Evolutionary conservation across 2,888 invertebrate genomes (phyloP).

Genomic region (Pachymerium ferrugineum): DNA sequence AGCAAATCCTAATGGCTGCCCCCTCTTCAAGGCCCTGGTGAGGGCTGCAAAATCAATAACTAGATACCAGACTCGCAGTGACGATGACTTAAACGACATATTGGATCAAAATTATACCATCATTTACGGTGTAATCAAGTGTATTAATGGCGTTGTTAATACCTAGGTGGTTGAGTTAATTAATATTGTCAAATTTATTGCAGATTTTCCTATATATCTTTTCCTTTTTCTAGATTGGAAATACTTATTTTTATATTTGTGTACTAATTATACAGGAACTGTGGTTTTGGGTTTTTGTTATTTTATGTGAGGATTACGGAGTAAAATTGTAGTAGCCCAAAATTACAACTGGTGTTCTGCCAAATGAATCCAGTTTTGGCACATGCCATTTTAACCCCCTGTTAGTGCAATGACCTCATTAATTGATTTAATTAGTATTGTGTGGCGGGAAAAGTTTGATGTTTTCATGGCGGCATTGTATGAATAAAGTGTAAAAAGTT

Average conservation of each 20-base stretch:
- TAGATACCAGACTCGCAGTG: conserved; percentile 3
- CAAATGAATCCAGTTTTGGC: conserved; percentile 4
- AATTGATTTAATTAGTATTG: conserved; percentile 12
- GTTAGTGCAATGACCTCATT: conserved; percentile 17
- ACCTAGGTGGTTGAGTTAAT: neutral
- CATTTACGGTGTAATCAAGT: neutral
- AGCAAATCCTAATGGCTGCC: conserved; percentile 24
- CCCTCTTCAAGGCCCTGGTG: conserved; percentile 22
- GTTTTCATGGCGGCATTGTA: neutral
- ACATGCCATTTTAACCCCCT: neutral
- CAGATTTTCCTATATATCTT: no score
- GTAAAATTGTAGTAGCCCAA: neutral
- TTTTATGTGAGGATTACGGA: no score
- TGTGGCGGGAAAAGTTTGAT: neutral
- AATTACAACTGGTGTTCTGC: neutral
- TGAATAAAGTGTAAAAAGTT: no score
- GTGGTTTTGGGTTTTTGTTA: no score
- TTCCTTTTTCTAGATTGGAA: no score
- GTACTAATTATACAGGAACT: no score
- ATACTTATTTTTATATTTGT: no score
- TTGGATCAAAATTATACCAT: neutral
- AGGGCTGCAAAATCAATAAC: conserved; percentile 27
- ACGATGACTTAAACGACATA: conserved; percentile 3
- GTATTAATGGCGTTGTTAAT: no score
- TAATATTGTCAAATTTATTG: neutral